A percentile compares a stretch with the other conserved stretches of the same genome.
These are phyloP conservation scores for Hololepta plana DNA, from an alignment of 2,888 invertebrate species.

Conservation along the genomic window DNA sequence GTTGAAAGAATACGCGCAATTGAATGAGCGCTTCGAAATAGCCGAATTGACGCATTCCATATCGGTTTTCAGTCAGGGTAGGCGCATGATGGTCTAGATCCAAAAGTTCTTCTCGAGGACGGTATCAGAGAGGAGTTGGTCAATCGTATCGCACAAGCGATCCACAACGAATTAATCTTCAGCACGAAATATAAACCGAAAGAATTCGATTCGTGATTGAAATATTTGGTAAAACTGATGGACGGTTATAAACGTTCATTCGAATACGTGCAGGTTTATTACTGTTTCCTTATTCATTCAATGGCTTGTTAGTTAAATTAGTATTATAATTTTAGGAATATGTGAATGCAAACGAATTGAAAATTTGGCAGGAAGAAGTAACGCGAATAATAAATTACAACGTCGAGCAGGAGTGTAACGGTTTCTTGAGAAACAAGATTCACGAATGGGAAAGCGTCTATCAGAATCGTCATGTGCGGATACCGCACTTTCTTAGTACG, in stretches of 20 bases:
- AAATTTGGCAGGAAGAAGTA: slow-evolving; percentile 92
- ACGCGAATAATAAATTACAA: slow-evolving; percentile 76
- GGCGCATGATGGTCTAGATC: too few species aligned
- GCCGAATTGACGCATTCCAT: slow-evolving; percentile 86
- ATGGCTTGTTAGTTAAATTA: too few species aligned
- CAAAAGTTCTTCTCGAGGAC: slow-evolving; percentile 84
- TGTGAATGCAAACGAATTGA: slow-evolving; percentile 84
- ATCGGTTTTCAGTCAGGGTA: slow-evolving; percentile 91
- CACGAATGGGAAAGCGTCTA: slow-evolving; percentile 56
- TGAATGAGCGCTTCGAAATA: slow-evolving; percentile 77
- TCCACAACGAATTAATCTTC: slow-evolving; percentile 54
- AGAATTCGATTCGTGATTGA: slow-evolving; percentile 37
- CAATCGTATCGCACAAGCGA: slow-evolving; percentile 52
- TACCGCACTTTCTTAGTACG: slow-evolving; percentile 39
- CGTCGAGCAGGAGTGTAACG: slow-evolving; percentile 82
- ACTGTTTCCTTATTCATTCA: too few species aligned
- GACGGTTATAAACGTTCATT: slow-evolving; percentile 88
- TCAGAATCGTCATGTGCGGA: slow-evolving; percentile 54
- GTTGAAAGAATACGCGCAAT: slow-evolving; percentile 78
- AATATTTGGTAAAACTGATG: slow-evolving; percentile 62
- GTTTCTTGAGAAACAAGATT: slow-evolving; percentile 46
- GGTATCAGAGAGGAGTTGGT: slow-evolving; percentile 85
- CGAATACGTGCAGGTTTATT: slow-evolving; percentile 80
- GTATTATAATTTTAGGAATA: slow-evolving; percentile 65
- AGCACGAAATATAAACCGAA: slow-evolving; percentile 41